A percentile compares a stretch with the other conserved stretches of the same genome.
Evolutionary conservation across 1,140 invertebrate genomes (phyloP).

Genomic region (Drosophila grimshawi): DNA sequence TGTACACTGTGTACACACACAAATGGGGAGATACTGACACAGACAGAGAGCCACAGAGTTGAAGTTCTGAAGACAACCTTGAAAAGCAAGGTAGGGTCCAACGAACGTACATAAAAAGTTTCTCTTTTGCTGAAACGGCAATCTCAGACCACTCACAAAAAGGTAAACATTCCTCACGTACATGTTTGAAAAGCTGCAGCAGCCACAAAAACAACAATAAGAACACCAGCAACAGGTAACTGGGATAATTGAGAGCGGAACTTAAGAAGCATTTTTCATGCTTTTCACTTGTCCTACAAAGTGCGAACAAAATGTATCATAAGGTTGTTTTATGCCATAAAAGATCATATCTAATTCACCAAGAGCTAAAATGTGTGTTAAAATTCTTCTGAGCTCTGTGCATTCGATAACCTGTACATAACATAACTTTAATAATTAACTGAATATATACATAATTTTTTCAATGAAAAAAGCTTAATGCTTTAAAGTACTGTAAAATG

Average conservation of each 20-base stretch:
- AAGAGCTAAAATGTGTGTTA: too few relatives aligned
- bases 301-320: too few relatives aligned
- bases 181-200: conserved; percentile 37
- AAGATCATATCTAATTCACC: too few relatives aligned
- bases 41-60: conserved; percentile 17
- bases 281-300: background rate
- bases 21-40: background rate
- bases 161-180: conserved; percentile 54
- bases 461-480: too few relatives aligned
- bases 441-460: too few relatives aligned
- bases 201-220: conserved; percentile 15
- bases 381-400: too few relatives aligned
- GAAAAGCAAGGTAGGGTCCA: conserved; percentile 73
- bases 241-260: conserved; percentile 19
- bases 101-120: conserved; percentile 75
- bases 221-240: conserved; percentile 24
- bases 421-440: too few relatives aligned
- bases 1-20: background rate
- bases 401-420: too few relatives aligned
- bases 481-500: too few relatives aligned
- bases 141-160: conserved; percentile 54
- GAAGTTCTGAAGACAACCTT: conserved; percentile 68
- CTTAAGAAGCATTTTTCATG: conserved; percentile 1
- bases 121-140: conserved; percentile 51
- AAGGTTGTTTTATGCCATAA: too few relatives aligned